phyloP scores from a whole-genome alignment of 2,888 invertebrate species.

The Parnassius smintheus region DNA sequence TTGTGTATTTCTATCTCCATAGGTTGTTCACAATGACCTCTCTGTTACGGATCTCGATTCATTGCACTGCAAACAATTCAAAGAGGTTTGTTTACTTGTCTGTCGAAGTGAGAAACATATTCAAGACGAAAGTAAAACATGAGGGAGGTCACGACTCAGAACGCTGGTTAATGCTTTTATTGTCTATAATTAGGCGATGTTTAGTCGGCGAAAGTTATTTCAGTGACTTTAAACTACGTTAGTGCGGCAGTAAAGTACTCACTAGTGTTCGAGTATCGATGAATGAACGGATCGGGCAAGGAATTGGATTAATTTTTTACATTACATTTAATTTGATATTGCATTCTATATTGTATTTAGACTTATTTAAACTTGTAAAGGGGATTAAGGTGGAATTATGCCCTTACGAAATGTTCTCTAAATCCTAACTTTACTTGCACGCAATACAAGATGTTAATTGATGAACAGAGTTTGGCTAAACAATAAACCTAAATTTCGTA shows the following conservation, averaged over 20 bases:
- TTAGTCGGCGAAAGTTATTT: constrained; percentile 52
- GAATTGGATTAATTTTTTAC: constrained; percentile 15
- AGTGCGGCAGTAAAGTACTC: constrained; percentile 30
- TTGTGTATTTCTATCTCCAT: background rate
- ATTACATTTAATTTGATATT: background rate
- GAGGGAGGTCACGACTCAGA: constrained; percentile 42
- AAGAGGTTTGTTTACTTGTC: constrained; percentile 44
- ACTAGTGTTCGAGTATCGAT: constrained; percentile 31
- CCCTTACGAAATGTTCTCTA: too few relatives aligned
- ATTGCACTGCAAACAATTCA: constrained; percentile 23
- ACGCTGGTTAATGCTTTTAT: constrained; percentile 47
- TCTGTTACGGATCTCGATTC: constrained; percentile 21
- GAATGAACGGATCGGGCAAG: constrained; percentile 31
- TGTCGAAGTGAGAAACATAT: constrained; percentile 41
- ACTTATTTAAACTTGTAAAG: too few relatives aligned
- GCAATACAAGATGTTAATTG: too few relatives aligned
- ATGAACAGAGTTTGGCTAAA: too few relatives aligned
- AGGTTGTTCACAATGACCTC: constrained; percentile 19
- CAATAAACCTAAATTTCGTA: too few relatives aligned
- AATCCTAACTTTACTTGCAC: too few relatives aligned
- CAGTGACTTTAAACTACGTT: constrained; percentile 39
- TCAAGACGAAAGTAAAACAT: constrained; percentile 37
- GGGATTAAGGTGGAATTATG: too few relatives aligned
- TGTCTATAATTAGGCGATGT: constrained; percentile 45
- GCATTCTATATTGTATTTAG: too few relatives aligned